Percentiles rank a stretch among this genome's conserved stretches.
These are phyloP conservation scores for Etheostoma cragini DNA, from an alignment of 2,113 vertebrate species.

Conservation along the genomic window DNA sequence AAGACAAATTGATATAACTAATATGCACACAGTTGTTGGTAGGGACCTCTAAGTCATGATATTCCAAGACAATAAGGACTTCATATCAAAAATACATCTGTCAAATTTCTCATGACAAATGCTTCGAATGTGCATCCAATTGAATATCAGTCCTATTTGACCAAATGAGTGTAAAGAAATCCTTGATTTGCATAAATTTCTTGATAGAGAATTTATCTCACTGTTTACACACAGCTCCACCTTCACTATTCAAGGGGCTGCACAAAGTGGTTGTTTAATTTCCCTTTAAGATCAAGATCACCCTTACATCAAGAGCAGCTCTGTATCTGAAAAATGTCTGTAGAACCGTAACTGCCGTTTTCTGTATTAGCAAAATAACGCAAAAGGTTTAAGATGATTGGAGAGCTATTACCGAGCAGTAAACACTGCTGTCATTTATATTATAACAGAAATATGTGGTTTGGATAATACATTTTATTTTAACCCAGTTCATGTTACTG, in stretches of 20 bases:
- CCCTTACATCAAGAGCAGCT: constrained; percentile 21
- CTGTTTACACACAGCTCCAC: not conserved
- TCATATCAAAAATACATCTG: not conserved
- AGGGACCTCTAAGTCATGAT: not conserved
- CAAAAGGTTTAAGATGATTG: constrained; percentile 47
- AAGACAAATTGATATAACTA: not conserved
- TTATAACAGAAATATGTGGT: not conserved
- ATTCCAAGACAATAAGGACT: not conserved
- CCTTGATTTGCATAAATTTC: not conserved
- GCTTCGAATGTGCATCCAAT: not conserved
- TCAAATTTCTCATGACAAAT: not conserved
- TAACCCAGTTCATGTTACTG: not conserved
- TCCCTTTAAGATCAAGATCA: not conserved
- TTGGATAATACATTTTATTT: not conserved
- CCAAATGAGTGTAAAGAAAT: not conserved
- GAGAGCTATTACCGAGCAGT: constrained; percentile 10
- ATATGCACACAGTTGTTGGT: not conserved
- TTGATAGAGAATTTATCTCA: not conserved
- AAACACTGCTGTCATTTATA: not conserved
- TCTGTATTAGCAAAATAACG: not conserved
- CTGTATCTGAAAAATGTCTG: constrained; percentile 35
- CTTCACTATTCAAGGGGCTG: not conserved
- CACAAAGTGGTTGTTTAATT: not conserved
- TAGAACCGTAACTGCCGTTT: constrained; percentile 15
- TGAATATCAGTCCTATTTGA: not conserved